Conservation (phyloP, 2,797 vertebrate species). For the Malurus splendens region DNA sequence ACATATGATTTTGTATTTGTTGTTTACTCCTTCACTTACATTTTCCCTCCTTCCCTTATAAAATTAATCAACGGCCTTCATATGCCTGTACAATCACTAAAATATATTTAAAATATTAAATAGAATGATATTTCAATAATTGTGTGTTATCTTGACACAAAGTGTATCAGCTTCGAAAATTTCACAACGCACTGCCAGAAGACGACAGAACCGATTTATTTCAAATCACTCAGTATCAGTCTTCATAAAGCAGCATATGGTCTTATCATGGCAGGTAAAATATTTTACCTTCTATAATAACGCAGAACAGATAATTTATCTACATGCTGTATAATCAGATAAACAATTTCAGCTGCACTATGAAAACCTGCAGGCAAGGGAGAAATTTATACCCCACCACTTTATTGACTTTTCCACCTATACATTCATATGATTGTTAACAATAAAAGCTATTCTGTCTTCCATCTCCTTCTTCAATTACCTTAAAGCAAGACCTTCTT, state of each 20-base stretch:
- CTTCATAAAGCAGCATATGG: constrained; percentile 65
- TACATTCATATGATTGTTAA: constrained; percentile 32
- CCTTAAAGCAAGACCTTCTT: constrained; percentile 54
- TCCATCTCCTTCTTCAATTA: constrained; percentile 39
- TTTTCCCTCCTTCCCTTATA: neutral
- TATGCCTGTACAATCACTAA: constrained; percentile 9
- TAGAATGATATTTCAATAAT: neutral
- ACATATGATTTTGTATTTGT: neutral
- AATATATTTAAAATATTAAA: constrained; percentile 11
- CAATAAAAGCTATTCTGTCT: constrained; percentile 38
- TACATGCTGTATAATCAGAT: constrained; percentile 60
- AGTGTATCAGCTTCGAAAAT: constrained; percentile 12
- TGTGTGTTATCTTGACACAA: constrained; percentile 23
- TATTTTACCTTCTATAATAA: constrained; percentile 65
- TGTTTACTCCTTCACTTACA: neutral
- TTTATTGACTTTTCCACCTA: constrained; percentile 29
- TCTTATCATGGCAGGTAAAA: constrained; percentile 65
- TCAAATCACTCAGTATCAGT: constrained; percentile 54
- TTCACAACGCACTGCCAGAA: constrained; percentile 49
- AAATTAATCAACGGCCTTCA: neutral
- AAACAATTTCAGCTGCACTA: constrained; percentile 52
- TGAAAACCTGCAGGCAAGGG: constrained; percentile 32
- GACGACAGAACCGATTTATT: constrained; percentile 34
- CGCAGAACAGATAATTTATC: constrained; percentile 59
- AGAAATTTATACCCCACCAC: neutral